A percentile compares a stretch with the other conserved stretches of the same genome.
phyloP scores from a whole-genome alignment of 2,888 invertebrate species.

The Chironomus tentans region DNA sequence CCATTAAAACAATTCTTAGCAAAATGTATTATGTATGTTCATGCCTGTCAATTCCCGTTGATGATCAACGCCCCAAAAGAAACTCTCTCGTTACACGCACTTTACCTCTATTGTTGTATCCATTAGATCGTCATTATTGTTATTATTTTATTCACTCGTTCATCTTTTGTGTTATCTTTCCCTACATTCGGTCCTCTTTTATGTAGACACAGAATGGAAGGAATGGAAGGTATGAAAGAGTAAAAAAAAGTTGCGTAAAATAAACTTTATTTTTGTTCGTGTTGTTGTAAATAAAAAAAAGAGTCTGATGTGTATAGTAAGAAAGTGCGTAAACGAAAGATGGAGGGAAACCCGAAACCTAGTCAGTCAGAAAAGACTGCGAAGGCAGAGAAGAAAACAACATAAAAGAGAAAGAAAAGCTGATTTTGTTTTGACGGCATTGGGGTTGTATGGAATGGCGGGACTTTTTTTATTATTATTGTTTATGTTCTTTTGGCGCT shows the following conservation, averaged over 20 bases:
- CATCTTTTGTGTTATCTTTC: no score
- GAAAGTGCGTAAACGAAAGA: conserved; percentile 7
- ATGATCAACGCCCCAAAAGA: background rate
- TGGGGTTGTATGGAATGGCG: background rate
- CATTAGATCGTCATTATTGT: background rate
- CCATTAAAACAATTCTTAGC: no score
- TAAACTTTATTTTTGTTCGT: background rate
- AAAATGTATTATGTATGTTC: background rate
- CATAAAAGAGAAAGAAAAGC: background rate
- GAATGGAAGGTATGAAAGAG: background rate
- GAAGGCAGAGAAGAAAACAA: background rate
- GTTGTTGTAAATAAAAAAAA: background rate
- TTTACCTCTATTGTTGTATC: no score
- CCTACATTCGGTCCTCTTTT: no score
- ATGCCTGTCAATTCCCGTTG: background rate
- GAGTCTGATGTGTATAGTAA: background rate
- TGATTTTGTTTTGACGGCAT: conserved; percentile 20
- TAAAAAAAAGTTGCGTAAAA: background rate
- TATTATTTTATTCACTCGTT: background rate
- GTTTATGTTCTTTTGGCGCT: background rate
- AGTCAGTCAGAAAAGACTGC: background rate
- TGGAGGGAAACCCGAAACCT: background rate
- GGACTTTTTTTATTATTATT: background rate
- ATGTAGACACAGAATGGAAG: background rate
- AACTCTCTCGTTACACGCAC: background rate